phyloP scores from a whole-genome alignment of 2,888 invertebrate species.

The Synergus laeviventris region DNA sequence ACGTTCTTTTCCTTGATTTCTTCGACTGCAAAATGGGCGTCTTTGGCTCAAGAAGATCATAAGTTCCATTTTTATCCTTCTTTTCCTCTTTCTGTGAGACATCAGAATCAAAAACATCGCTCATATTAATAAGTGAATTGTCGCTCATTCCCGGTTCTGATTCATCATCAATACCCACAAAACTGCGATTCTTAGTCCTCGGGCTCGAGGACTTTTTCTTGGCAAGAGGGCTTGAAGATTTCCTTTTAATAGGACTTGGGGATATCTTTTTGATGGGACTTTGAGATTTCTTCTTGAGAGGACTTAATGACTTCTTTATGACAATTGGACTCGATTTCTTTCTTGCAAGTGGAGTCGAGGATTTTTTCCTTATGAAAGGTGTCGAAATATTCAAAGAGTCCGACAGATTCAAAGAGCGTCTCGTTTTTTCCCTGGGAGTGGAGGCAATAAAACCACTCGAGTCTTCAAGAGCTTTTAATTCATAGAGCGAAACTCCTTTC shows the following conservation, averaged over 20 bases:
- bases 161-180: slow-evolving; percentile 46
- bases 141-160: slow-evolving; percentile 47
- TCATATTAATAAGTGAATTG: slow-evolving; percentile 46
- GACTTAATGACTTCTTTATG: background rate
- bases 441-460: slow-evolving; percentile 37
- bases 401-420: slow-evolving; percentile 26
- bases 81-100: slow-evolving; percentile 44
- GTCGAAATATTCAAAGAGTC: slow-evolving; percentile 43
- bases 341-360: background rate
- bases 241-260: background rate
- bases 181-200: background rate
- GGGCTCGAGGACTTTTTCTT: background rate
- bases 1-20: slow-evolving; percentile 53
- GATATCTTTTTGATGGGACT: background rate
- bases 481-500: background rate
- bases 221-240: slow-evolving; percentile 42
- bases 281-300: background rate
- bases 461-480: background rate
- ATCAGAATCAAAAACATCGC: slow-evolving; percentile 50
- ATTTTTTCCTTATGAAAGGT: slow-evolving; percentile 13
- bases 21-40: slow-evolving; percentile 55
- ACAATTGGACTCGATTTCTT: background rate
- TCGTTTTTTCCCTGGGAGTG: slow-evolving; percentile 46
- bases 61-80: slow-evolving; percentile 55
- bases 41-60: slow-evolving; percentile 62